A percentile compares a stretch with the other conserved stretches of the same genome.
Conservation (phyloP, 2,888 invertebrate species). For the Leptopilina myrica region DNA sequence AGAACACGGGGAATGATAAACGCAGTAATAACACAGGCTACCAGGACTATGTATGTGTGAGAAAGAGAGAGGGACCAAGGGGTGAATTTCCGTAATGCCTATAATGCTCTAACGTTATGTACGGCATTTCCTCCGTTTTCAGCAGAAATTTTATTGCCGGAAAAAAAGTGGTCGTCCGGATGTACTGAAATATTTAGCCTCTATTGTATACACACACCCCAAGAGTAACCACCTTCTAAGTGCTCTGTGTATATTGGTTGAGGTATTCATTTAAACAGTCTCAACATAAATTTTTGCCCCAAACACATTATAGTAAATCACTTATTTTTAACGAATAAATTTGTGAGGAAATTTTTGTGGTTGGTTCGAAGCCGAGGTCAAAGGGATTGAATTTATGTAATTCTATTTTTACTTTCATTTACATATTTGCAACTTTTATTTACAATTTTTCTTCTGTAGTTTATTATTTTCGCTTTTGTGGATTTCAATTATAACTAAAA, state of each 20-base stretch:
- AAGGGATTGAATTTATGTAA: too few relatives aligned
- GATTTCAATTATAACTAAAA: too few relatives aligned
- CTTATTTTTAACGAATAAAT: neutral
- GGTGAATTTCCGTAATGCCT: constrained; percentile 71
- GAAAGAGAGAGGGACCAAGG: constrained; percentile 61
- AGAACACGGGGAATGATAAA: constrained; percentile 72
- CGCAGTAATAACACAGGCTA: constrained; percentile 70
- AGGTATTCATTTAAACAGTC: neutral
- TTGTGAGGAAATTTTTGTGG: too few relatives aligned
- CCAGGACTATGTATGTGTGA: constrained; percentile 58
- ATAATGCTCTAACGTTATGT: constrained; percentile 65
- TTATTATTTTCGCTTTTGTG: too few relatives aligned
- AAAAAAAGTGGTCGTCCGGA: constrained; percentile 61
- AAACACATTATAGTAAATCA: neutral
- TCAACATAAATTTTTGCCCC: neutral
- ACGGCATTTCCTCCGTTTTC: constrained; percentile 61
- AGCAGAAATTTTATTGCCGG: constrained; percentile 66
- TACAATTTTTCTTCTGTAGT: too few relatives aligned
- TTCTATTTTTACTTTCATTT: too few relatives aligned
- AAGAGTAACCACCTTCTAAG: constrained; percentile 35
- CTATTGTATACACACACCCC: constrained; percentile 6
- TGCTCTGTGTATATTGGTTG: neutral
- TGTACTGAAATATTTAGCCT: constrained; percentile 61
- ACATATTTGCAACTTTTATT: too few relatives aligned
- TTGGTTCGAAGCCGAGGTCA: too few relatives aligned